These are phyloP conservation scores for Pangasius krempfi DNA, from an alignment of 2,797 vertebrate species.

Conservation along the genomic window DNA sequence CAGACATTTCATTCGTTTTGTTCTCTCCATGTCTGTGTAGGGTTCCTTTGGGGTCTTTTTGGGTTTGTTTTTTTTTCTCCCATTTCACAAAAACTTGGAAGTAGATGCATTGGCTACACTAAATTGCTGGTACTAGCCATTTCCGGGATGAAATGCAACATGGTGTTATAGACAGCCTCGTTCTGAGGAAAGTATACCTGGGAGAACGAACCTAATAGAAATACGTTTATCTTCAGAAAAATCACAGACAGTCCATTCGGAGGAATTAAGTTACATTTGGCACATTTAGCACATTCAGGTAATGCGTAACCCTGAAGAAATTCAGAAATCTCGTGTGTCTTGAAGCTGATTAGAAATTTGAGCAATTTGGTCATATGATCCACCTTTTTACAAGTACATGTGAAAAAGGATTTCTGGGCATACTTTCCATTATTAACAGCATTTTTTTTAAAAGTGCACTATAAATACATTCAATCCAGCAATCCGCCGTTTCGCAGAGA, in stretches of 20 bases:
- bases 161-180: background rate
- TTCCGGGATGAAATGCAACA: background rate
- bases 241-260: background rate
- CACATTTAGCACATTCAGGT: background rate
- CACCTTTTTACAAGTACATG: background rate
- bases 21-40: no score
- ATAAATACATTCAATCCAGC: conserved; percentile 19
- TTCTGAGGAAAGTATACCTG: background rate
- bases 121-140: background rate
- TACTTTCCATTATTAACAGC: background rate
- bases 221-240: background rate
- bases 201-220: background rate
- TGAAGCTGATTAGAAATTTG: background rate
- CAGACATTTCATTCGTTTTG: no score
- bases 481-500: background rate
- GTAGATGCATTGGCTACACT: no score
- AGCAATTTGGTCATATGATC: conserved; percentile 3
- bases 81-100: no score
- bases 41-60: no score
- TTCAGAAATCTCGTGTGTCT: background rate
- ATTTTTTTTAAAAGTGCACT: background rate
- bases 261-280: background rate
- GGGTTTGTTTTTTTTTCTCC: no score
- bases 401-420: background rate
- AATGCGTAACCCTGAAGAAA: background rate